A percentile compares a stretch with the other conserved stretches of the same genome.
Conservation (phyloP, 2,113 vertebrate species). For the Colaptes auratus region DNA sequence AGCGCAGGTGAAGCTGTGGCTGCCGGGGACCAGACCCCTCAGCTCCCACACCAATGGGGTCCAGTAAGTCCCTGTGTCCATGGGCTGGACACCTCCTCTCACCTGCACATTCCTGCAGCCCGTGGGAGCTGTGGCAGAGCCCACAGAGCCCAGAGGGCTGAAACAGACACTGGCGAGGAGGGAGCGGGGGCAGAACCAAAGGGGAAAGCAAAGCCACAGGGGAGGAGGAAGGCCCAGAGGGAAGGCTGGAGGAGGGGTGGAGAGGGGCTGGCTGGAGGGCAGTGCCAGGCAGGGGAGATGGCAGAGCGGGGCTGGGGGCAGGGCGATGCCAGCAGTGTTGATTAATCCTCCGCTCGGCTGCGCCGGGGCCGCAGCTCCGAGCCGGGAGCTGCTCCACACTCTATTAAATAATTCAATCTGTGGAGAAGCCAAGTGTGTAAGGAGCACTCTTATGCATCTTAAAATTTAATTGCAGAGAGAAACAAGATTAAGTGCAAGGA, state of each 20-base stretch:
- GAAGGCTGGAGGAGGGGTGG: neutral
- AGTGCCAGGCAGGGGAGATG: neutral
- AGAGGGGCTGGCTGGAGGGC: neutral
- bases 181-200: neutral
- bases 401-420: conserved; percentile 78
- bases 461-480: conserved; percentile 77
- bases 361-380: conserved; percentile 50
- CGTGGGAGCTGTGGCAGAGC: fast-evolving
- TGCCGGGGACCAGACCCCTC: neutral
- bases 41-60: fast-evolving
- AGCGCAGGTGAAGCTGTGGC: fast-evolving
- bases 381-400: conserved; percentile 68
- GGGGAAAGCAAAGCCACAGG: neutral
- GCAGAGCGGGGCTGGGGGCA: neutral
- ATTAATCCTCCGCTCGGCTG: conserved; percentile 78
- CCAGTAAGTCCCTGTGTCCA: fast-evolving
- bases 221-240: neutral
- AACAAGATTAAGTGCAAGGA: conserved; percentile 70
- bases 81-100: neutral
- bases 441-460: conserved; percentile 71
- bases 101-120: neutral
- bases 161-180: fast-evolving
- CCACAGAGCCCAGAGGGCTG: neutral
- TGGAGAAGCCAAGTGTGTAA: conserved; percentile 68
- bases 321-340: conserved; percentile 43